phyloP scores from a whole-genome alignment of 2,888 invertebrate genomes.

The Drosophila fulvimacula region DNA sequence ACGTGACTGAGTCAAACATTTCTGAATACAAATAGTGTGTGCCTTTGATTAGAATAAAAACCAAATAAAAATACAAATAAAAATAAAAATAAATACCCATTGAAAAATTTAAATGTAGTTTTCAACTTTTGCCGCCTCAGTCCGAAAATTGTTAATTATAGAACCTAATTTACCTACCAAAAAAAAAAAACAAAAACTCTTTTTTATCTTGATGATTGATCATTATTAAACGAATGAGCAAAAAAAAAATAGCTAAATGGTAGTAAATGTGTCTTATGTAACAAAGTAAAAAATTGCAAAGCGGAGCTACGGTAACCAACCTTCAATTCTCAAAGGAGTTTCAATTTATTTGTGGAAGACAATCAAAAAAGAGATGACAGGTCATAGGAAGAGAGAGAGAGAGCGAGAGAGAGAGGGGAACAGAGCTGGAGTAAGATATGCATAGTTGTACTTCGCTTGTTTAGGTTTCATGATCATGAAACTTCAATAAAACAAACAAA shows the following conservation, averaged over 20 bases:
- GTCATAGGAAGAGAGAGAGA: background rate
- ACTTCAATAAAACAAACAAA: conserved; percentile 76
- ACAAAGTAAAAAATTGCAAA: conserved; percentile 77
- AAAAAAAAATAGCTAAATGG: conserved; percentile 34
- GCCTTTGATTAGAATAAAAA: conserved; percentile 52
- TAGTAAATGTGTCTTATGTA: conserved; percentile 76
- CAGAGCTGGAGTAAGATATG: background rate
- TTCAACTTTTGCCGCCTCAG: conserved; percentile 56
- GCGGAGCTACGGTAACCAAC: conserved; percentile 57
- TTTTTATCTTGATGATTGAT: conserved; percentile 76
- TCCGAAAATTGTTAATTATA: conserved; percentile 69
- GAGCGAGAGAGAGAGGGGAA: conserved; percentile 4
- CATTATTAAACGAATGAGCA: conserved; percentile 59
- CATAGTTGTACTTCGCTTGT: conserved; percentile 57
- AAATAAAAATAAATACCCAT: conserved; percentile 3
- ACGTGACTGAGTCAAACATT: conserved; percentile 64
- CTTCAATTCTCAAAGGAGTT: conserved; percentile 72
- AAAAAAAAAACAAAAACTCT: conserved; percentile 31
- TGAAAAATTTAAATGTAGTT: conserved; percentile 61
- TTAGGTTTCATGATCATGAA: conserved; percentile 72
- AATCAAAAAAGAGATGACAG: conserved; percentile 55
- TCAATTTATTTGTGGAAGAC: conserved; percentile 46
- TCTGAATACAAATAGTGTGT: conserved; percentile 25
- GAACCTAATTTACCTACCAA: conserved; percentile 70
- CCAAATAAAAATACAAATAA: background rate